phyloP scores from a whole-genome alignment of 1,140 invertebrate species.

The Bombus cullumanus region DNA sequence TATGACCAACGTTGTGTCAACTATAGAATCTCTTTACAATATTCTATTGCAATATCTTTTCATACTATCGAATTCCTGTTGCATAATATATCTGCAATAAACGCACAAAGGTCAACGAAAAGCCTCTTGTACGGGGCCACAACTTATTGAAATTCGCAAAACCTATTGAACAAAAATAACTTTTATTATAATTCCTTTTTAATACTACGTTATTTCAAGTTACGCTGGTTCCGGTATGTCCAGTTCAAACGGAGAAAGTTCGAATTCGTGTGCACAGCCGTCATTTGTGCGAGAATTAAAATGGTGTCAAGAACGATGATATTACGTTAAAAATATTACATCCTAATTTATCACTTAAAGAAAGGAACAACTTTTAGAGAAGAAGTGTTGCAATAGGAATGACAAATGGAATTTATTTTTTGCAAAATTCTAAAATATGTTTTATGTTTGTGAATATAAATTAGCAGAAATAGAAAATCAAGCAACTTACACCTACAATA shows the following conservation, averaged over 20 bases:
- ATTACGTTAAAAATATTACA: neutral
- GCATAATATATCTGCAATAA: slow-evolving; percentile 5
- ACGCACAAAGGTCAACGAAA: neutral
- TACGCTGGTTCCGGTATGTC: neutral
- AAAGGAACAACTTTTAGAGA: no score
- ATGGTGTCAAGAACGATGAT: neutral
- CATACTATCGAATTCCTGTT: slow-evolving; percentile 6
- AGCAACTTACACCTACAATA: no score
- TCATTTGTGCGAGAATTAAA: neutral
- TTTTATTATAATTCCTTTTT: neutral
- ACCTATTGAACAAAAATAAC: neutral
- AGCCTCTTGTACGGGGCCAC: neutral
- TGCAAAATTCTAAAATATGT: neutral
- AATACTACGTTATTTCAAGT: neutral
- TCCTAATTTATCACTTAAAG: neutral
- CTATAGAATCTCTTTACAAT: neutral
- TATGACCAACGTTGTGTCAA: neutral
- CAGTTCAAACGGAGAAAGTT: slow-evolving; percentile 32
- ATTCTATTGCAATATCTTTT: slow-evolving; percentile 14
- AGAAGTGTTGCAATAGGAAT: no score
- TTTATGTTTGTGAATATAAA: no score
- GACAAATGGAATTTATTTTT: neutral
- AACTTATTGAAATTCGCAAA: neutral
- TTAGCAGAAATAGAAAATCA: no score
- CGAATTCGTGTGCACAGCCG: neutral